Evolutionary conservation across 2,113 vertebrate genomes (phyloP).

Genomic region (Eira barbara): DNA sequence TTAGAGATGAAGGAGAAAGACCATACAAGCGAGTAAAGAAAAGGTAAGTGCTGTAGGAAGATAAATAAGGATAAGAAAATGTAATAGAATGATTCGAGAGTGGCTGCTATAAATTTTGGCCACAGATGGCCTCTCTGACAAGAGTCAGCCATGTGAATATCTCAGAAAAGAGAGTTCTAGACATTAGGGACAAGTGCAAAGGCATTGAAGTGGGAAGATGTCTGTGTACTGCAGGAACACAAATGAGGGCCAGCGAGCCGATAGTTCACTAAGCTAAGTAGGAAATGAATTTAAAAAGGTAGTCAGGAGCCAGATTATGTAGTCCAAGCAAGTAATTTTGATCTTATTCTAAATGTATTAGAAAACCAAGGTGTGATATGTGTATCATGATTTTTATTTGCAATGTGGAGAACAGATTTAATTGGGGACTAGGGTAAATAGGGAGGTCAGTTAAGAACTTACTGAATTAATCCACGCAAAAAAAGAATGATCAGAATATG

Average conservation of each 20-base stretch:
- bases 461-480: background rate
- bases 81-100: background rate
- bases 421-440: background rate
- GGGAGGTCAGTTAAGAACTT: background rate
- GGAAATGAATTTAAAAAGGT: background rate
- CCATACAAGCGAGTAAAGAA: background rate
- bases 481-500: background rate
- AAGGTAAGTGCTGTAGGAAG: background rate
- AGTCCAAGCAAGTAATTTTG: background rate
- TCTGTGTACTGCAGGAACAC: background rate
- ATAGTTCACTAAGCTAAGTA: background rate
- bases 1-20: background rate
- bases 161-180: background rate
- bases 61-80: background rate
- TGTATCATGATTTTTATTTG: background rate
- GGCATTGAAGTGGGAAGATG: background rate
- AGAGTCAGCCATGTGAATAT: background rate
- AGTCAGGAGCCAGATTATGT: background rate
- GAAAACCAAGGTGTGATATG: background rate
- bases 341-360: background rate
- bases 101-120: background rate
- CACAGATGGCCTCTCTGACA: background rate
- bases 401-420: background rate
- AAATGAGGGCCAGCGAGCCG: background rate
- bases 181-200: background rate